phyloP scores from a whole-genome alignment of 1,140 invertebrate genomes.

The Bombus pyrosoma region DNA sequence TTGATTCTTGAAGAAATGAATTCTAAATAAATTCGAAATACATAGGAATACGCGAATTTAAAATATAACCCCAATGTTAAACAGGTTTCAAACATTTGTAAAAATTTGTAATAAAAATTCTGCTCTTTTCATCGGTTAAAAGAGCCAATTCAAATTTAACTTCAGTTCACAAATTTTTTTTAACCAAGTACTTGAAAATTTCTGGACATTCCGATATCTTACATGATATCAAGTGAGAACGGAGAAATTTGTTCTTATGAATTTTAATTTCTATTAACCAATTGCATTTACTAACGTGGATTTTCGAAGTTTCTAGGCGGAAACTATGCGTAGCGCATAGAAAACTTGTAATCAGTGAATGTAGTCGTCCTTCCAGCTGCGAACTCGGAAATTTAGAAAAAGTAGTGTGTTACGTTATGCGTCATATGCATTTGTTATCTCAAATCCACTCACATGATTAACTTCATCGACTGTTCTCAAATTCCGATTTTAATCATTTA shows the following conservation, averaged over 20 bases:
- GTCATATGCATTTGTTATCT: constrained; percentile 1
- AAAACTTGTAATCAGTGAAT: constrained; percentile 69
- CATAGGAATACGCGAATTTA: too few species aligned
- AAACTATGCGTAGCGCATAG: not conserved
- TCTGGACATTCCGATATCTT: not conserved
- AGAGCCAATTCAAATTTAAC: not conserved
- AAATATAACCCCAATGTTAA: not conserved
- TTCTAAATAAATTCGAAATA: not conserved
- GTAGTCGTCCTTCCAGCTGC: constrained; percentile 74
- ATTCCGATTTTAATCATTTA: not conserved
- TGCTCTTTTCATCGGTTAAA: not conserved
- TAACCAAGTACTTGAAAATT: not conserved
- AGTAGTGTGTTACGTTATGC: not conserved
- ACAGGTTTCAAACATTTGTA: too few species aligned
- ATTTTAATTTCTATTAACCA: not conserved
- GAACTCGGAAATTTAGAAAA: constrained; percentile 17
- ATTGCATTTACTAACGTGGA: not conserved
- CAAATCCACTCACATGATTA: not conserved
- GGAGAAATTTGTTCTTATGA: not conserved
- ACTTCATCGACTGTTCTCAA: not conserved
- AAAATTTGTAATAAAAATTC: not conserved
- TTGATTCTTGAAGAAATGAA: not conserved
- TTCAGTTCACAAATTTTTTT: not conserved
- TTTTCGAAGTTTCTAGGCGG: constrained; percentile 14
- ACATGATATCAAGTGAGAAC: not conserved